Evolutionary conservation across 2,888 invertebrate species (phyloP).

Genomic region (Morinoia aosen): DNA sequence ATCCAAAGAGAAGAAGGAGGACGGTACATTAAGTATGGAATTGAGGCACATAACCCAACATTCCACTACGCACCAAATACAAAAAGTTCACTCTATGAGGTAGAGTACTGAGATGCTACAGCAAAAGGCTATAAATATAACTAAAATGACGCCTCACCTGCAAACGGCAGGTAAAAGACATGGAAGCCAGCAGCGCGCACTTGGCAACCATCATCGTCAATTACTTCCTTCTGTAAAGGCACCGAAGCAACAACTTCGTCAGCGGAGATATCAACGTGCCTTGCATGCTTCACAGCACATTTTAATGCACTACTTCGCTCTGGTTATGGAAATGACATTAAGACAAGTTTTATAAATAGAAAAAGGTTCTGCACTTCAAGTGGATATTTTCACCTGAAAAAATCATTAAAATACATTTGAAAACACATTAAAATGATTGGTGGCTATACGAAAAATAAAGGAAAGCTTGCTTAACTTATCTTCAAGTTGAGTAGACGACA

Average conservation of each 20-base stretch:
- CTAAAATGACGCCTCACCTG: constrained; percentile 73
- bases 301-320: neutral
- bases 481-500: too few relatives aligned
- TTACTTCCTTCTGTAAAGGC: constrained; percentile 73
- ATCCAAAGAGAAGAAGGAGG: too few relatives aligned
- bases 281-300: neutral
- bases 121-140: neutral
- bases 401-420: neutral
- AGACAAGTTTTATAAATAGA: neutral
- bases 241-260: neutral
- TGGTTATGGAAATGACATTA: neutral
- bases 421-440: neutral
- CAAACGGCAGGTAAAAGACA: constrained; percentile 79
- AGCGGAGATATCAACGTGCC: too few relatives aligned
- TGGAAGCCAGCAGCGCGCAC: constrained; percentile 80
- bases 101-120: neutral
- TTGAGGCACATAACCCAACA: neutral
- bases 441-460: too few relatives aligned
- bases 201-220: constrained; percentile 74
- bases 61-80: neutral
- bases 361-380: too few relatives aligned
- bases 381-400: too few relatives aligned
- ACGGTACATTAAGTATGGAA: too few relatives aligned
- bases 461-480: too few relatives aligned
- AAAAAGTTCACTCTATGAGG: neutral